phyloP scores from a whole-genome alignment of 2,888 invertebrate species.

The Amphimallon solstitiale region DNA sequence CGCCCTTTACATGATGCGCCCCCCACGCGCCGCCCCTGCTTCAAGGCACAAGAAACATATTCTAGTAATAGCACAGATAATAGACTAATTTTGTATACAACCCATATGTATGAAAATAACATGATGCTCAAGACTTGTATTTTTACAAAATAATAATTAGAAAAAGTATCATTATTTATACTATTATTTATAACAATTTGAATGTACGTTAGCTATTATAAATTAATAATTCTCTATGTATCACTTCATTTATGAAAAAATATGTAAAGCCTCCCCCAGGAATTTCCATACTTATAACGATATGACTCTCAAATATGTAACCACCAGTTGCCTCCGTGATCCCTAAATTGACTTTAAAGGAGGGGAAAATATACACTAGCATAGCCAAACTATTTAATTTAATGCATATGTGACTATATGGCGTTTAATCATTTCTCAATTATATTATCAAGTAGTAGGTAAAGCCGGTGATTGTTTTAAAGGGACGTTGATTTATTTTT shows the following conservation, averaged over 20 bases:
- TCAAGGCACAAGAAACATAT: too few relatives aligned
- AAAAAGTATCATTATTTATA: too few relatives aligned
- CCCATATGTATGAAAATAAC: too few relatives aligned
- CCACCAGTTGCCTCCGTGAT: constrained; percentile 45
- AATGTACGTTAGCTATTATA: background rate
- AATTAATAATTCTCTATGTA: background rate
- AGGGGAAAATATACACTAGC: constrained; percentile 42
- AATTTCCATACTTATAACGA: constrained; percentile 28
- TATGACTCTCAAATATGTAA: constrained; percentile 40
- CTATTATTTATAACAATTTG: background rate
- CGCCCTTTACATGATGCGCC: too few relatives aligned
- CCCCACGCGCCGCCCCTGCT: too few relatives aligned
- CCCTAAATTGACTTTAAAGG: constrained; percentile 46
- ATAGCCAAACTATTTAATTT: constrained; percentile 30
- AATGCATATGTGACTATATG: constrained; percentile 5
- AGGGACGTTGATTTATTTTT: constrained; percentile 2
- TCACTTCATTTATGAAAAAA: constrained; percentile 16
- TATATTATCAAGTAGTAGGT: background rate
- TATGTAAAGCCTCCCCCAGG: constrained; percentile 21
- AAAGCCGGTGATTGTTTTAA: background rate
- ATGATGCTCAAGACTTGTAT: too few relatives aligned
- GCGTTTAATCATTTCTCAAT: constrained; percentile 18
- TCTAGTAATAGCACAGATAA: too few relatives aligned
- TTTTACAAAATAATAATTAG: too few relatives aligned
- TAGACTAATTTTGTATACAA: too few relatives aligned